Conservation (phyloP, 2,888 invertebrate species). For the Metallyticus violacea region DNA sequence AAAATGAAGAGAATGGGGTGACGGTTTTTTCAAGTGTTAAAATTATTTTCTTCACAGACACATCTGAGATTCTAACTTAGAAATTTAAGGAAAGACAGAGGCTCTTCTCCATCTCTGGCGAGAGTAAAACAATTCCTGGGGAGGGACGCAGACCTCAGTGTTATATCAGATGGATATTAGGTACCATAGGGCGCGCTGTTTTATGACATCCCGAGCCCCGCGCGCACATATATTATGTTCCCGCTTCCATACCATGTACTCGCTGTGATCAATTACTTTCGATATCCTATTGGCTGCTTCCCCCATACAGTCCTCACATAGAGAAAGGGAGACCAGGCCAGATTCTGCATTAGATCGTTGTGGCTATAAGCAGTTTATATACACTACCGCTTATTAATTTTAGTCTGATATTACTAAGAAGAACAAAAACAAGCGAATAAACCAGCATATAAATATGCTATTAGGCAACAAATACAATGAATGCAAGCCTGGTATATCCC, state of each 20-base stretch:
- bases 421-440: too few relatives aligned
- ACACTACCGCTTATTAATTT: too few relatives aligned
- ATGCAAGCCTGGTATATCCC: too few relatives aligned
- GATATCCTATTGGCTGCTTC: slow-evolving; percentile 23
- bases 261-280: slow-evolving; percentile 32
- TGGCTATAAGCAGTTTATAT: too few relatives aligned
- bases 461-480: too few relatives aligned
- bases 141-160: not conserved
- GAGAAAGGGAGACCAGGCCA: not conserved
- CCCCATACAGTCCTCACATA: not conserved
- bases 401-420: too few relatives aligned
- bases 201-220: slow-evolving; percentile 26
- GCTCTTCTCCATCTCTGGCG: not conserved
- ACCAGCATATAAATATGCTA: too few relatives aligned
- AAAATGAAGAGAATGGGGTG: too few relatives aligned
- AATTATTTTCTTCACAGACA: too few relatives aligned
- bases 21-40: too few relatives aligned
- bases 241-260: slow-evolving; percentile 1
- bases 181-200: slow-evolving; percentile 21
- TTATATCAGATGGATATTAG: slow-evolving; percentile 32
- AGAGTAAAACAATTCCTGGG: not conserved
- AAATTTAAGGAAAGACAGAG: not conserved
- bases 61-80: not conserved
- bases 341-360: not conserved
- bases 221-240: slow-evolving; percentile 21